A percentile compares a stretch with the other conserved stretches of the same genome.
Evolutionary conservation across 2,888 invertebrate genomes (phyloP).

Genomic region (Asteroscopus sphinx): DNA sequence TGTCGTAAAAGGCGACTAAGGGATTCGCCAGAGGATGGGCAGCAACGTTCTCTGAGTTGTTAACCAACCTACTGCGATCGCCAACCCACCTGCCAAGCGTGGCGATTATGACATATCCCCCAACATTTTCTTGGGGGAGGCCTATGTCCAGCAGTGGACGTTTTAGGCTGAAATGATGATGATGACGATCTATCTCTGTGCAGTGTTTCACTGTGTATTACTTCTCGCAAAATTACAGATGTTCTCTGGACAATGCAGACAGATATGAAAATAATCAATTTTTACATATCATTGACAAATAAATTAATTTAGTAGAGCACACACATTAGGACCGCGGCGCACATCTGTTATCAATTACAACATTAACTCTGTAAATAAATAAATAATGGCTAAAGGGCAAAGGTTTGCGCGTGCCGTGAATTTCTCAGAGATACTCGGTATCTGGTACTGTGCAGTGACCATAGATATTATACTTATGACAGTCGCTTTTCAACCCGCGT

Average conservation of each 20-base stretch:
- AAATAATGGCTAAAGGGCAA: constrained; percentile 82
- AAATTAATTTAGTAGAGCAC: constrained; percentile 75
- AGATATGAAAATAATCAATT: constrained; percentile 55
- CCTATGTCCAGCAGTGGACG: no score
- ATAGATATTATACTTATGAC: no score
- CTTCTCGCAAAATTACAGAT: constrained; percentile 55
- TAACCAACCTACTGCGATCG: no score
- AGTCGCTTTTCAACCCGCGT: constrained; percentile 70
- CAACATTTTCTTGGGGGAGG: no score
- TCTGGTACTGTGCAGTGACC: constrained; percentile 47
- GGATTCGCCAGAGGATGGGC: no score
- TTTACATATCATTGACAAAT: constrained; percentile 73
- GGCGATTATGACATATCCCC: no score
- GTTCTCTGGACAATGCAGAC: constrained; percentile 52
- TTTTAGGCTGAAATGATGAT: no score
- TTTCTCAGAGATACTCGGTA: constrained; percentile 64
- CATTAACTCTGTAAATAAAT: constrained; percentile 82
- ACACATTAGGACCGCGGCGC: constrained; percentile 80
- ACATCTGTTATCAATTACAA: constrained; percentile 76
- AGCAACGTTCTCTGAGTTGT: no score
- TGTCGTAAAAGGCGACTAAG: no score
- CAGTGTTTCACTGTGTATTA: constrained; percentile 34
- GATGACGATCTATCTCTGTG: no score
- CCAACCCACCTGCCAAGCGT: no score
- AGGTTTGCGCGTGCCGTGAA: constrained; percentile 84